A percentile compares a stretch with the other conserved stretches of the same genome.
These are phyloP conservation scores for Harpalus rufipes DNA, from an alignment of 2,888 invertebrate species.

Conservation along the genomic window DNA sequence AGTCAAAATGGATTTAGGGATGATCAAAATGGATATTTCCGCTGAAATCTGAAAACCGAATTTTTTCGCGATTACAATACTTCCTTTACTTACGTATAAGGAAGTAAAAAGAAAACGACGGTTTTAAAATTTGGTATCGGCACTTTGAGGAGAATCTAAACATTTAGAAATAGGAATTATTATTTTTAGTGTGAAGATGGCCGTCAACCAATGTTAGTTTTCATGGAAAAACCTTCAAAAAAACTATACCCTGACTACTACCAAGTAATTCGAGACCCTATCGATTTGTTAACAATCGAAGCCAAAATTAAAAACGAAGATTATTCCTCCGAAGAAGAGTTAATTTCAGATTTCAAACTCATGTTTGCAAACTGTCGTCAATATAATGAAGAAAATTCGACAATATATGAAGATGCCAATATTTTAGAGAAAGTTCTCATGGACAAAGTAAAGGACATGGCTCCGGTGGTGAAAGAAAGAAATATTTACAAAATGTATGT, in stretches of 20 bases:
- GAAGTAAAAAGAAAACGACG: too few species aligned
- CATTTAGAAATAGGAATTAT: neutral
- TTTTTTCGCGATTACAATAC: too few species aligned
- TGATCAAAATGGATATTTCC: too few species aligned
- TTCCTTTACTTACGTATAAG: too few species aligned
- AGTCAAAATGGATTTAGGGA: too few species aligned
- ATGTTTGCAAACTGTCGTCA: conserved; percentile 99
- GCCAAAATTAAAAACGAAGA: conserved; percentile 91
- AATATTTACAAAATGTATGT: conserved; percentile 74
- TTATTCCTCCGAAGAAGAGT: conserved; percentile 90
- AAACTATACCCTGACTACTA: conserved; percentile 97
- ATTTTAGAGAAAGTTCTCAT: conserved; percentile 90
- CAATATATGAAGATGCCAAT: conserved; percentile 96
- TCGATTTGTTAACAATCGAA: conserved; percentile 96
- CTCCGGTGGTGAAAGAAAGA: conserved; percentile 79
- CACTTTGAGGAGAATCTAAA: too few species aligned
- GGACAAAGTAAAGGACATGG: conserved; percentile 88
- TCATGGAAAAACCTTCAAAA: conserved; percentile 97
- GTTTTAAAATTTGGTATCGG: too few species aligned
- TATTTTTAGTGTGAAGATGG: conserved; percentile 84
- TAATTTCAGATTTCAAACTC: conserved; percentile 91
- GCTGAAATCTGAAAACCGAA: too few species aligned
- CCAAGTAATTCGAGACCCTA: conserved; percentile 94
- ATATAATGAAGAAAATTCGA: conserved; percentile 97
- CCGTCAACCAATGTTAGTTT: conserved; percentile 92